Evolutionary conservation across 2,888 invertebrate genomes (phyloP).

Genomic region (Drosophila kuntzei): DNA sequence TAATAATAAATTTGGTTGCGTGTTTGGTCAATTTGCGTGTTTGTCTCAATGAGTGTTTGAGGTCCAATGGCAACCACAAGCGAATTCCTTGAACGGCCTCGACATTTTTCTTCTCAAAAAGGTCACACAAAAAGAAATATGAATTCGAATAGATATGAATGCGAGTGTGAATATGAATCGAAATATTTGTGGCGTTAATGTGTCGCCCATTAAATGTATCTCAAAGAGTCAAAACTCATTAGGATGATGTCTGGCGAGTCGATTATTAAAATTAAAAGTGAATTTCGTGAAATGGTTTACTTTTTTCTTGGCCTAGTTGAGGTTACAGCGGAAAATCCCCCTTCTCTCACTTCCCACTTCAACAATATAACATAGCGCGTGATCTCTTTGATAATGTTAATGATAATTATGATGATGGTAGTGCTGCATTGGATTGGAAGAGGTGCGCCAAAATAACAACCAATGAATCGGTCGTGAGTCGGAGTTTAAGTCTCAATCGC

Average conservation of each 20-base stretch:
- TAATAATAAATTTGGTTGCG: conserved; percentile 53
- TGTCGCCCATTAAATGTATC: conserved; percentile 62
- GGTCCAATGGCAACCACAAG: conserved; percentile 46
- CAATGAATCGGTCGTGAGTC: conserved; percentile 27
- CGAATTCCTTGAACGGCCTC: conserved; percentile 67
- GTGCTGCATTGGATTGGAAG: conserved; percentile 38
- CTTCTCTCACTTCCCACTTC: not conserved
- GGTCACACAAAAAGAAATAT: conserved; percentile 46
- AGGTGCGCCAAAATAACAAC: conserved; percentile 69
- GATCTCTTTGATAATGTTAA: conserved; percentile 57
- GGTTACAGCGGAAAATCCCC: conserved; percentile 36
- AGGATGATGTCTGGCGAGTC: conserved; percentile 65
- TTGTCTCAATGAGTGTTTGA: conserved; percentile 62
- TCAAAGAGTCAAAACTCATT: conserved; percentile 36
- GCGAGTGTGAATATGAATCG: conserved; percentile 20
- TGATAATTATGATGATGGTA: conserved; percentile 54
- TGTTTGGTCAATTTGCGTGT: conserved; percentile 75
- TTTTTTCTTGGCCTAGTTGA: conserved; percentile 34
- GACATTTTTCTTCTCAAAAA: conserved; percentile 62
- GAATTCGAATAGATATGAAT: not conserved
- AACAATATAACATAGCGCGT: conserved; percentile 51
- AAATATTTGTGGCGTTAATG: conserved; percentile 47
- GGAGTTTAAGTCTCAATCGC: conserved; percentile 30
- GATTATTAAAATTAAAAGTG: conserved; percentile 79
- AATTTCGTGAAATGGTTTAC: conserved; percentile 68